phyloP scores from a whole-genome alignment of 2,797 vertebrate genomes.

The Rhinichthys osculus region DNA sequence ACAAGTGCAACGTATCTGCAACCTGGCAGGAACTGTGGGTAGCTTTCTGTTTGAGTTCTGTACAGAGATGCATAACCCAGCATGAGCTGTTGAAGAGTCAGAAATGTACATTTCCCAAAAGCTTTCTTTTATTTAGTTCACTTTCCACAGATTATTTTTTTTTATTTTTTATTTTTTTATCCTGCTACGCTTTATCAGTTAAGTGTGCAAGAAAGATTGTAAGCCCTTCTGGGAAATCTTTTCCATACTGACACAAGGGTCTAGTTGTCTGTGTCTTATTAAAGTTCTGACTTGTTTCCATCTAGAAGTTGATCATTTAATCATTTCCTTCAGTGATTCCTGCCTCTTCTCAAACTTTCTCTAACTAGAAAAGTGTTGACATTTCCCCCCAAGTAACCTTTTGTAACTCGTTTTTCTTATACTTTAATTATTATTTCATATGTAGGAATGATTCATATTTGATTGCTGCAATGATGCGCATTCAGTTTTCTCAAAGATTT shows the following conservation, averaged over 20 bases:
- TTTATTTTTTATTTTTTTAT: neutral
- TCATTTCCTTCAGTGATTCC: constrained; percentile 37
- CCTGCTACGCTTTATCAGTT: constrained; percentile 1
- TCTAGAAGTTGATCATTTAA: constrained; percentile 41
- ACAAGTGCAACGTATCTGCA: neutral
- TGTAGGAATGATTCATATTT: neutral
- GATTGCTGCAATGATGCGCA: neutral
- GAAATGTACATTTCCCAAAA: constrained; percentile 28
- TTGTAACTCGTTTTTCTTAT: neutral
- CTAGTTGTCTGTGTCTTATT: constrained; percentile 31
- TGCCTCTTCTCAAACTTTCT: constrained; percentile 8
- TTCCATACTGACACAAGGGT: constrained; percentile 42
- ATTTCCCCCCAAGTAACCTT: constrained; percentile 12
- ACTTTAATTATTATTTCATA: neutral
- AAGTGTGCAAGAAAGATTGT: constrained; percentile 36
- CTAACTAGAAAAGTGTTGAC: constrained; percentile 4
- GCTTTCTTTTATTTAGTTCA: constrained; percentile 18
- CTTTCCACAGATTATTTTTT: neutral
- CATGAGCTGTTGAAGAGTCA: constrained; percentile 12
- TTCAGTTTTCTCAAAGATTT: neutral
- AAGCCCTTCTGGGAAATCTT: constrained; percentile 41
- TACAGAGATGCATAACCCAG: constrained; percentile 1
- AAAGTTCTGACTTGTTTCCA: constrained; percentile 41
- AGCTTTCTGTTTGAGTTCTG: constrained; percentile 23
- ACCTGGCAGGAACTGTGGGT: neutral